These are phyloP conservation scores for Malaclemys terrapin DNA, from an alignment of 2,113 vertebrate species.

Conservation along the genomic window DNA sequence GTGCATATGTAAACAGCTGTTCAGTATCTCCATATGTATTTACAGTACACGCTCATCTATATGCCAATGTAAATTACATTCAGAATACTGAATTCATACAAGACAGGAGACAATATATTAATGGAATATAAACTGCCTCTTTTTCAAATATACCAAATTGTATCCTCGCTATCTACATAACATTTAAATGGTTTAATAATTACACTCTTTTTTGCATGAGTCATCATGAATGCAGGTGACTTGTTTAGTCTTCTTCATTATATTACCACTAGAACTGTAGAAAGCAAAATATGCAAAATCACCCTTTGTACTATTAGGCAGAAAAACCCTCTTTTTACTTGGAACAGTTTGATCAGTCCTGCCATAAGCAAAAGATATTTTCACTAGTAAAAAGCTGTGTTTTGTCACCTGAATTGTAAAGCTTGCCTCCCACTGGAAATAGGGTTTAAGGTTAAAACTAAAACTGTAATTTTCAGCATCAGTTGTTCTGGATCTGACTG, in stretches of 20 bases:
- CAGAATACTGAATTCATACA: not conserved
- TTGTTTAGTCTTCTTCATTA: not conserved
- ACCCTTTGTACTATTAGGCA: accelerated
- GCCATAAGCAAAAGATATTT: not conserved
- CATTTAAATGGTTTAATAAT: not conserved
- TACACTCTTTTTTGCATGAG: not conserved
- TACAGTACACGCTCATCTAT: not conserved
- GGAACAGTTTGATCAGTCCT: not conserved
- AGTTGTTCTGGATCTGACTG: not conserved
- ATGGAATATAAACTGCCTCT: not conserved
- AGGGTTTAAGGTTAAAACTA: not conserved
- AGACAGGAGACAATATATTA: not conserved
- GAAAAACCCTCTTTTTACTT: not conserved
- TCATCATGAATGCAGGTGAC: not conserved
- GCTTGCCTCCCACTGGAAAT: not conserved
- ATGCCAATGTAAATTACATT: not conserved
- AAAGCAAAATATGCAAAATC: not conserved
- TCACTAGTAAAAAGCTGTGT: not conserved
- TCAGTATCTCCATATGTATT: not conserved
- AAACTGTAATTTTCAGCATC: not conserved
- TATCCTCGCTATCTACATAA: not conserved
- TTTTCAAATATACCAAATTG: not conserved
- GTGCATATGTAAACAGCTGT: not conserved
- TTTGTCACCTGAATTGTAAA: not conserved
- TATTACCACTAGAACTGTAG: not conserved